phyloP scores from a whole-genome alignment of 2,888 invertebrate species.

The Tiphia femorata region DNA sequence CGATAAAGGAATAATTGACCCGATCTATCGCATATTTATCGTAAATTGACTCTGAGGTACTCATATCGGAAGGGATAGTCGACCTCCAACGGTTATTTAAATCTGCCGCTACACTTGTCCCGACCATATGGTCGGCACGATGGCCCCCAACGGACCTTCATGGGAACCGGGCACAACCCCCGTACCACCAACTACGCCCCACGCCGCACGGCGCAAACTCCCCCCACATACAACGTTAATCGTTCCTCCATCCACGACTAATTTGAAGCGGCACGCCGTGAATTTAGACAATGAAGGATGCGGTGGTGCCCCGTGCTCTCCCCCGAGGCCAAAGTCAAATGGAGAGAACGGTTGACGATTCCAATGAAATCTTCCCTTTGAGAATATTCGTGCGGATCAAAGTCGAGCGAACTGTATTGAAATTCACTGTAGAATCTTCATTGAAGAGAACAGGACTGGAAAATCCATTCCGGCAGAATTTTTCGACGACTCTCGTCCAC shows the following conservation, averaged over 20 bases:
- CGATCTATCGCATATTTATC: slow-evolving; percentile 3
- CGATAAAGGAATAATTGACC: slow-evolving; percentile 6
- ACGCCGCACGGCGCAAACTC: slow-evolving; percentile 40
- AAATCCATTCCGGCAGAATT: too few species aligned
- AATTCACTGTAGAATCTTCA: too few species aligned
- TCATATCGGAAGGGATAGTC: slow-evolving; percentile 23
- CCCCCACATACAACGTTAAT: slow-evolving; percentile 55
- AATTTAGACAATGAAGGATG: slow-evolving; percentile 57
- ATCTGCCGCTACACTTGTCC: slow-evolving; percentile 67
- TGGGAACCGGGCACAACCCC: slow-evolving; percentile 65
- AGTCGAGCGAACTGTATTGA: too few species aligned
- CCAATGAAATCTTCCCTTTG: too few species aligned
- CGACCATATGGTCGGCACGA: slow-evolving; percentile 60
- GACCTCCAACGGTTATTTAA: slow-evolving; percentile 68
- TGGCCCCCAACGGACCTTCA: slow-evolving; percentile 68
- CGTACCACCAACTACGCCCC: slow-evolving; percentile 46
- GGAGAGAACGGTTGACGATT: too few species aligned
- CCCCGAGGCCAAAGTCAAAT: slow-evolving; percentile 1
- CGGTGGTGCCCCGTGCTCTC: slow-evolving; percentile 37
- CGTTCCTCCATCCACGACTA: slow-evolving; percentile 55
- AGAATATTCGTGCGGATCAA: too few species aligned
- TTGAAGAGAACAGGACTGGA: too few species aligned
- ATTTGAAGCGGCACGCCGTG: slow-evolving; percentile 52
- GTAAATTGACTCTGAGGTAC: slow-evolving; percentile 20
- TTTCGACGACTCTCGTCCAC: too few species aligned